phyloP scores from a whole-genome alignment of 2,113 vertebrate species.

The Daubentonia madagascariensis region DNA sequence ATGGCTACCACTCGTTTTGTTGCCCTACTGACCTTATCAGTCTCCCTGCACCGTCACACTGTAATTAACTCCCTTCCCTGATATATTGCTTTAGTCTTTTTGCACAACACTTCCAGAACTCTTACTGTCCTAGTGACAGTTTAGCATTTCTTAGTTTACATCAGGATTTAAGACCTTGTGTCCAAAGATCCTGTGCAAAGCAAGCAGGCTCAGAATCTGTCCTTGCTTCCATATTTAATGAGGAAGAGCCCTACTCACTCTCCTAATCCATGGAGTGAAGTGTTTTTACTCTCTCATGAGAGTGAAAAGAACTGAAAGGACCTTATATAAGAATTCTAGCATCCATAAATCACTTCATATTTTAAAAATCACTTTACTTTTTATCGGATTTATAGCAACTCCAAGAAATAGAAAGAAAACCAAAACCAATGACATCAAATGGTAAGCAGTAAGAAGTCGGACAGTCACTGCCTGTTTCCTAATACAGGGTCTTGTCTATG shows the following conservation, averaged over 20 bases:
- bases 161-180: not conserved
- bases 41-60: fast-evolving
- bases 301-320: not conserved
- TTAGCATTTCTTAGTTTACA: no score
- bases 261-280: no score
- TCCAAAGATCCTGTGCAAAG: not conserved
- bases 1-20: not conserved
- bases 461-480: not conserved
- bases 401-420: not conserved
- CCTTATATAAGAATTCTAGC: no score
- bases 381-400: not conserved
- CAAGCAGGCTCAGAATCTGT: not conserved
- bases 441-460: not conserved
- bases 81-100: no score
- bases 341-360: not conserved
- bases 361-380: not conserved
- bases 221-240: not conserved
- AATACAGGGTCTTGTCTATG: not conserved
- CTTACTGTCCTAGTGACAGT: no score
- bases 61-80: no score
- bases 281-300: not conserved
- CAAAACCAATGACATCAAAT: not conserved
- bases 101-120: no score
- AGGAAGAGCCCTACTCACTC: not conserved
- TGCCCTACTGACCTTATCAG: not conserved